phyloP scores from a whole-genome alignment of 2,888 invertebrate genomes.

The Choreutis nemorana region DNA sequence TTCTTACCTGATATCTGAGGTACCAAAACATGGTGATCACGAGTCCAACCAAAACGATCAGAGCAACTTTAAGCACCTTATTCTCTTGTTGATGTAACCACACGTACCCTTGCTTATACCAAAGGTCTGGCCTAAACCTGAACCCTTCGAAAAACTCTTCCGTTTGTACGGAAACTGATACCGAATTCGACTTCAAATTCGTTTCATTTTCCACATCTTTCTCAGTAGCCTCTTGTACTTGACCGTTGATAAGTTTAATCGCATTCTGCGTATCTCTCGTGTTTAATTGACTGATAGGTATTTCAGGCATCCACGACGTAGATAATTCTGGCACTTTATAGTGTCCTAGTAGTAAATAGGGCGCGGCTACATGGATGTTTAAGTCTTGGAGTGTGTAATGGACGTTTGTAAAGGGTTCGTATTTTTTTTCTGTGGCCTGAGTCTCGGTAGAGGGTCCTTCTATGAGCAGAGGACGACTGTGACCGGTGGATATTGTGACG shows the following conservation, averaged over 20 bases:
- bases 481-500: constrained; percentile 79
- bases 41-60: constrained; percentile 72
- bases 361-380: constrained; percentile 47
- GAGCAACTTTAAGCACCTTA: constrained; percentile 73
- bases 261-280: constrained; percentile 25
- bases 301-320: constrained; percentile 47
- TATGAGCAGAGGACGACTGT: constrained; percentile 73
- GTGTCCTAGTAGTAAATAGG: constrained; percentile 68
- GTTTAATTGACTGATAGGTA: constrained; percentile 37
- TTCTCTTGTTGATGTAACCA: constrained; percentile 83
- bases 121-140: constrained; percentile 37
- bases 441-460: constrained; percentile 71
- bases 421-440: constrained; percentile 29
- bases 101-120: constrained; percentile 50
- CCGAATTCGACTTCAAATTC: constrained; percentile 41
- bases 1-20: constrained; percentile 72
- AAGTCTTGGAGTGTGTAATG: constrained; percentile 51
- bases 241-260: constrained; percentile 45
- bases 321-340: constrained; percentile 75
- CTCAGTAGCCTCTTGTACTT: constrained; percentile 33
- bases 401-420: constrained; percentile 59
- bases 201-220: constrained; percentile 52
- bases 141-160: constrained; percentile 59
- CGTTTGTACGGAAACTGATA: constrained; percentile 67
- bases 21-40: constrained; percentile 81